A percentile compares a stretch with the other conserved stretches of the same genome.
These are phyloP conservation scores for Onychomys arenicola DNA, from an alignment of 2,797 vertebrate genomes.

Conservation along the genomic window DNA sequence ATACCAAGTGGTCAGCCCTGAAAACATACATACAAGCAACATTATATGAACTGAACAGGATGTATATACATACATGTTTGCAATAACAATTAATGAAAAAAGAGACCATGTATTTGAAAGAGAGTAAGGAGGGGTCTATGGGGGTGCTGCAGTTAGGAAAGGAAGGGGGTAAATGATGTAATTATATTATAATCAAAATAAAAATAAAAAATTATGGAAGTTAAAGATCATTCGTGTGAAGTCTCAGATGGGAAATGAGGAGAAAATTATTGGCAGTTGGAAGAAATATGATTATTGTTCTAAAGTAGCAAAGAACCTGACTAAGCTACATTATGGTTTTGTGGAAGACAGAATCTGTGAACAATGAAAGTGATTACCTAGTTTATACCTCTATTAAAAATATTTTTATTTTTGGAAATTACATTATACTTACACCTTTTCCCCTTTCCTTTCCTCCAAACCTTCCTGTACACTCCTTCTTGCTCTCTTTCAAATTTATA, in stretches of 20 bases:
- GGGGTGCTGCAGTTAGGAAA: neutral
- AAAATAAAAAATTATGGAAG: neutral
- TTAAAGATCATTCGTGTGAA: constrained; percentile 5
- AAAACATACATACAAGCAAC: neutral
- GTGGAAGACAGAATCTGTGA: neutral
- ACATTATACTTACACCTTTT: neutral
- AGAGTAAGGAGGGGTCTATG: neutral
- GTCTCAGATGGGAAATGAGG: constrained; percentile 21
- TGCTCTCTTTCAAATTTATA: neutral
- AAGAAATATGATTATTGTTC: constrained; percentile 15
- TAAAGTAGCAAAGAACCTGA: constrained; percentile 27
- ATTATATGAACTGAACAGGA: neutral
- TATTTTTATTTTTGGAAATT: neutral
- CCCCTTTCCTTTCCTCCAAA: neutral
- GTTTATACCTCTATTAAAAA: neutral
- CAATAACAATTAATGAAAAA: neutral
- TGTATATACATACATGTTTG: neutral
- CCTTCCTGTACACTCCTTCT: neutral
- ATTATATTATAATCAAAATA: neutral
- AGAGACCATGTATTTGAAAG: neutral
- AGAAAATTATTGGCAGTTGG: constrained; percentile 10
- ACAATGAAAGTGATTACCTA: neutral
- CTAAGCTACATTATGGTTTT: constrained; percentile 1
- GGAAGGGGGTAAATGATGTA: neutral
- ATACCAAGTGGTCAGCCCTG: neutral